These are phyloP conservation scores for Campaea margaritaria DNA, from an alignment of 2,888 invertebrate species.

Conservation along the genomic window DNA sequence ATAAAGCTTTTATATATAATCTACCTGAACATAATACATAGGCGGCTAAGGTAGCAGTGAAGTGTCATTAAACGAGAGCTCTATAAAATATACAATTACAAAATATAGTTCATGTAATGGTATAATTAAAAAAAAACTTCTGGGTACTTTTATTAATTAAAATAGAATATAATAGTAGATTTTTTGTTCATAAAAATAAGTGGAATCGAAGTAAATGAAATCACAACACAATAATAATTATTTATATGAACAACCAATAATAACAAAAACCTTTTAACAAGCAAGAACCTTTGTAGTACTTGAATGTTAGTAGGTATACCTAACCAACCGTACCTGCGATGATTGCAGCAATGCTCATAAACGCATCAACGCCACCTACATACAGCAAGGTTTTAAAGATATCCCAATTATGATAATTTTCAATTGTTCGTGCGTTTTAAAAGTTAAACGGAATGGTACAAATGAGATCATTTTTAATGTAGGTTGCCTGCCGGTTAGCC, in stretches of 20 bases:
- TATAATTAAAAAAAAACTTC: too few relatives aligned
- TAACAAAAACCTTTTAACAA: too few relatives aligned
- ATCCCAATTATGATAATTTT: slow-evolving; percentile 16
- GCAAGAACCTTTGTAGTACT: too few relatives aligned
- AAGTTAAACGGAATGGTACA: slow-evolving; percentile 49
- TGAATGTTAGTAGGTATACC: background rate
- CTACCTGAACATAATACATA: too few relatives aligned
- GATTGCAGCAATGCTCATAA: background rate
- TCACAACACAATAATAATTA: background rate
- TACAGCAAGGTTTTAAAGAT: slow-evolving; percentile 1
- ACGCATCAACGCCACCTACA: background rate
- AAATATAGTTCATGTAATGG: too few relatives aligned
- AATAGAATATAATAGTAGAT: background rate
- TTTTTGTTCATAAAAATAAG: background rate
- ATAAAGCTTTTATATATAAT: too few relatives aligned
- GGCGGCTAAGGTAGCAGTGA: too few relatives aligned
- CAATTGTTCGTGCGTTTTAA: slow-evolving; percentile 31
- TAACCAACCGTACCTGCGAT: background rate
- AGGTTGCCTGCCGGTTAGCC: slow-evolving; percentile 66
- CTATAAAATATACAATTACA: too few relatives aligned
- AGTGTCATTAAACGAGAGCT: too few relatives aligned
- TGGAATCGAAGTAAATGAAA: background rate
- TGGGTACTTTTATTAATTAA: too few relatives aligned
- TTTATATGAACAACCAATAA: background rate
- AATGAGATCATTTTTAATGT: slow-evolving; percentile 77